A percentile compares a stretch with the other conserved stretches of the same genome.
These are phyloP conservation scores for Acrobasis consociella DNA, from an alignment of 2,888 invertebrate genomes.

Conservation along the genomic window DNA sequence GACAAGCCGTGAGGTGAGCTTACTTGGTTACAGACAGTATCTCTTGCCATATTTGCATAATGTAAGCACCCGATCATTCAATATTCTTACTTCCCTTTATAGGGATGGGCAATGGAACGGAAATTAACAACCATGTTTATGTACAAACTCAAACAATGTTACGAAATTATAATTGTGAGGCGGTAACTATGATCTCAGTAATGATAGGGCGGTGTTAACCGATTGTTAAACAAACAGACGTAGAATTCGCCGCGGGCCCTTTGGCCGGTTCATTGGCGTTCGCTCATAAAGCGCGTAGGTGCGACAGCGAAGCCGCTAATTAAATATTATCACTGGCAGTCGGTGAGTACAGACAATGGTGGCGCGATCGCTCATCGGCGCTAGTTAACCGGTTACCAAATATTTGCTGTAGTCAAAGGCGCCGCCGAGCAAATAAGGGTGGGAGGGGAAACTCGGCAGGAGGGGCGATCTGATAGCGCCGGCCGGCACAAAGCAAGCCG, in stretches of 20 bases:
- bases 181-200: slow-evolving; percentile 51
- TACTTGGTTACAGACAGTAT: slow-evolving; percentile 23
- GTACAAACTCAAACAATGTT: slow-evolving; percentile 10
- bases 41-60: slow-evolving; percentile 45
- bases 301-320: slow-evolving; percentile 76
- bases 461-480: slow-evolving; percentile 68
- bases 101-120: slow-evolving; percentile 35
- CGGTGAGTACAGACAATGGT: slow-evolving; percentile 71
- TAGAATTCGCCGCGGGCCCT: slow-evolving; percentile 65
- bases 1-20: slow-evolving; percentile 30
- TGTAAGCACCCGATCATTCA: slow-evolving; percentile 36
- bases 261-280: slow-evolving; percentile 56
- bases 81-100: slow-evolving; percentile 46
- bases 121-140: slow-evolving; percentile 7
- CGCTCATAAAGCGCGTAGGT: slow-evolving; percentile 61
- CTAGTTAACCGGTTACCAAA: slow-evolving; percentile 76
- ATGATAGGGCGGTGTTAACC: slow-evolving; percentile 57
- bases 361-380: slow-evolving; percentile 70
- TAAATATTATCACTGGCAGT: slow-evolving; percentile 78
- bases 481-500: slow-evolving; percentile 59
- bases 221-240: slow-evolving; percentile 68
- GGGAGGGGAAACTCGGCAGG: slow-evolving; percentile 46
- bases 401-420: slow-evolving; percentile 77
- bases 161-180: slow-evolving; percentile 16
- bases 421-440: slow-evolving; percentile 69